Evolutionary conservation across 2,113 vertebrate genomes (phyloP).

Genomic region (Alces alces): DNA sequence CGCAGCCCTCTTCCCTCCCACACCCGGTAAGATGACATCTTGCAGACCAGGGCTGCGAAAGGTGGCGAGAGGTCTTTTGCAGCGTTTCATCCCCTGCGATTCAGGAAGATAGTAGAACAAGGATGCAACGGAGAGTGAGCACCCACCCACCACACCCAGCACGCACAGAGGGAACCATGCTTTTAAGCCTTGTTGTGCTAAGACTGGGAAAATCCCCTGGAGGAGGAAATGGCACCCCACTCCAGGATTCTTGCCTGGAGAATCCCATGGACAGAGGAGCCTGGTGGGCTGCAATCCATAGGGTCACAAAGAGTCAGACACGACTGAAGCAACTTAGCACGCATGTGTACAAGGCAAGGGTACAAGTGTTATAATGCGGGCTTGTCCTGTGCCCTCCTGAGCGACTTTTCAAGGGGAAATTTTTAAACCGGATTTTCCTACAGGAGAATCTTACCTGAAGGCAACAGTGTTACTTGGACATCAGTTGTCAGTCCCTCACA

Average conservation of each 20-base stretch:
- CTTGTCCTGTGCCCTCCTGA: accelerated
- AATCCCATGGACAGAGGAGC: not conserved
- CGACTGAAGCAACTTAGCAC: not conserved
- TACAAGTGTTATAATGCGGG: accelerated
- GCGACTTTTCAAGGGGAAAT: too few relatives aligned
- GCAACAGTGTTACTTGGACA: not conserved
- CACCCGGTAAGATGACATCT: accelerated
- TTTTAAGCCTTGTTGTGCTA: accelerated
- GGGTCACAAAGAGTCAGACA: not conserved
- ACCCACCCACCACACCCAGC: accelerated
- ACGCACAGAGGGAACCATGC: accelerated
- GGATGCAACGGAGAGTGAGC: too few relatives aligned
- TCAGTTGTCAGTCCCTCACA: accelerated
- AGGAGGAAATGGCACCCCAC: not conserved
- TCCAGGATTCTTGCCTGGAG: not conserved
- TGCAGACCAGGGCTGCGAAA: too few relatives aligned
- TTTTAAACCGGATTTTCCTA: not conserved
- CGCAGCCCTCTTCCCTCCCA: accelerated
- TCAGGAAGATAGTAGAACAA: not conserved
- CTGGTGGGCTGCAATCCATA: not conserved
- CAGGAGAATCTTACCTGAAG: too few relatives aligned
- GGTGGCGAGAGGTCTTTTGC: accelerated
- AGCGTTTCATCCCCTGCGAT: accelerated
- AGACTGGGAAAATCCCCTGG: not conserved
- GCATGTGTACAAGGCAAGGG: accelerated